phyloP scores from a whole-genome alignment of 2,797 vertebrate genomes.

The Lagodon rhomboides region DNA sequence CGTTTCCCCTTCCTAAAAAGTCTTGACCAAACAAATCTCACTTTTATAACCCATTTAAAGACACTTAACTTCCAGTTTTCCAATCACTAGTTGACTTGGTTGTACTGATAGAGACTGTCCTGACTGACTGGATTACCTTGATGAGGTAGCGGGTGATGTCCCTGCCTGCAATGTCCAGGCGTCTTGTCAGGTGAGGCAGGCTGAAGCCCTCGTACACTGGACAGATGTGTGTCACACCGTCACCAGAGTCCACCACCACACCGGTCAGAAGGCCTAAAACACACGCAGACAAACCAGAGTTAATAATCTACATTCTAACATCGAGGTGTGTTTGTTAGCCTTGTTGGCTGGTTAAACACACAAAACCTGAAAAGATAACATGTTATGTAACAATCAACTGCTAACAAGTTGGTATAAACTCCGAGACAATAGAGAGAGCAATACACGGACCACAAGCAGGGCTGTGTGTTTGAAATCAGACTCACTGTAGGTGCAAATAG shows the following conservation, averaged over 20 bases:
- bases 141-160: constrained; percentile 92
- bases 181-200: constrained; percentile 87
- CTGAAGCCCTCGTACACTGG: constrained; percentile 90
- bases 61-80: background rate
- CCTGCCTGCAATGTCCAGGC: constrained; percentile 89
- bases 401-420: constrained; percentile 1
- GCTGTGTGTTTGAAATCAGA: background rate
- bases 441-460: background rate
- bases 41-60: background rate
- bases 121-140: constrained; percentile 77
- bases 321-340: constrained; percentile 24
- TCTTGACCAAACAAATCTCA: background rate
- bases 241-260: constrained; percentile 88
- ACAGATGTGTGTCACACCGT: constrained; percentile 89
- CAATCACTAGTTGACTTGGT: no score
- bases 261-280: constrained; percentile 85
- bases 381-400: constrained; percentile 28
- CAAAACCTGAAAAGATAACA: constrained; percentile 29
- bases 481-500: background rate
- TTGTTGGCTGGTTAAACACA: constrained; percentile 32
- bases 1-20: background rate
- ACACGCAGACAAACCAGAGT: constrained; percentile 18
- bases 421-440: background rate
- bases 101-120: background rate
- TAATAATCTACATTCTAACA: constrained; percentile 31